Conservation (phyloP, 2,888 invertebrate species). For the Kuschelorhynchus macadamiae region DNA sequence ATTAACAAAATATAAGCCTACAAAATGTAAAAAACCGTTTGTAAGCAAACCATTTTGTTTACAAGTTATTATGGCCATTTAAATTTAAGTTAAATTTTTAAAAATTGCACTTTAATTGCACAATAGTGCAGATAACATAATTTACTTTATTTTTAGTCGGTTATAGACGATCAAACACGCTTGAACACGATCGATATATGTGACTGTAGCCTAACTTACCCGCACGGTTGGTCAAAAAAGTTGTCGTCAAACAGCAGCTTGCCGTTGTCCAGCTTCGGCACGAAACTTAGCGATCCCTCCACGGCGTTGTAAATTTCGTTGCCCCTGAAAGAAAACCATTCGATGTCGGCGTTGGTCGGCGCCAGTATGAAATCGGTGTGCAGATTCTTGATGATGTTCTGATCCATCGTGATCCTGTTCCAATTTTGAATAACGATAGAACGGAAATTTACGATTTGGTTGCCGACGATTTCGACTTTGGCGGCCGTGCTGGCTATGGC, state of each 20-base stretch:
- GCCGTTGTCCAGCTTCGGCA: constrained; percentile 71
- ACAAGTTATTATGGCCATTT: too few relatives aligned
- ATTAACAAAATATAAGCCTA: too few relatives aligned
- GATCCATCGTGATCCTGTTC: constrained; percentile 75
- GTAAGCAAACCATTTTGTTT: too few relatives aligned
- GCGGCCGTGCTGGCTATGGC: constrained; percentile 78
- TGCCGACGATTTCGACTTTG: constrained; percentile 73
- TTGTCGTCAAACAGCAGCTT: constrained; percentile 73
- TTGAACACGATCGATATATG: too few relatives aligned
- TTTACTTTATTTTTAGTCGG: too few relatives aligned
- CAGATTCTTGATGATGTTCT: constrained; percentile 76
- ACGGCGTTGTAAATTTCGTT: constrained; percentile 72
- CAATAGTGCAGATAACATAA: too few relatives aligned
- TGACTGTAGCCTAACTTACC: constrained; percentile 37
- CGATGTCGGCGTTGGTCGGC: constrained; percentile 59
- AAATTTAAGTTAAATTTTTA: too few relatives aligned
- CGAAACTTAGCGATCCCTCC: constrained; percentile 73
- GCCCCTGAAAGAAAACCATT: constrained; percentile 71
- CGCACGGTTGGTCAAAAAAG: constrained; percentile 75
- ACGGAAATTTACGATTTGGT: constrained; percentile 74
- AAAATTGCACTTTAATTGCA: too few relatives aligned
- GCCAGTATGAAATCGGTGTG: constrained; percentile 66
- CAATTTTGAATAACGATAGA: constrained; percentile 76
- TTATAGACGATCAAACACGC: too few relatives aligned
- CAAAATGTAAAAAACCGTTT: too few relatives aligned